Evolutionary conservation across 2,888 invertebrate genomes (phyloP).

Genomic region (Actias luna): DNA sequence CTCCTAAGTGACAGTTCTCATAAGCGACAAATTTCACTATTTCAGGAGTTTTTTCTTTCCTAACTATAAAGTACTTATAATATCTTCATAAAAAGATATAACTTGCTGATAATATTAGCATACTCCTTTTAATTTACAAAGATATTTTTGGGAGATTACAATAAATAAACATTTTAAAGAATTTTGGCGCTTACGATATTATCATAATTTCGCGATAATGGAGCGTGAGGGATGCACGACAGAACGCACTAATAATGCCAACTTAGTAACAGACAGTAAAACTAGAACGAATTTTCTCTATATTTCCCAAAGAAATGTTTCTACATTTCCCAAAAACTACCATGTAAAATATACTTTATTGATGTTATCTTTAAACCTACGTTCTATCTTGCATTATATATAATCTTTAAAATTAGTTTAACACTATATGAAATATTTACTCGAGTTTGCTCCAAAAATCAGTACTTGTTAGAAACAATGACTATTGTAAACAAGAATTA

Average conservation of each 20-base stretch:
- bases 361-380: background rate
- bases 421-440: background rate
- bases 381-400: background rate
- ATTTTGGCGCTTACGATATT: conserved; percentile 29
- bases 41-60: too few relatives aligned
- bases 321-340: conserved; percentile 4
- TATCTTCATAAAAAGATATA: too few relatives aligned
- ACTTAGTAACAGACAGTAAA: conserved; percentile 31
- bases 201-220: conserved; percentile 38
- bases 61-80: too few relatives aligned
- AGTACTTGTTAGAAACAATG: background rate
- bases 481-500: background rate
- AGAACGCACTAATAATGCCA: conserved; percentile 42
- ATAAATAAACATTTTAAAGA: too few relatives aligned
- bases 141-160: too few relatives aligned
- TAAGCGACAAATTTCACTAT: too few relatives aligned
- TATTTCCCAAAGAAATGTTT: too few relatives aligned
- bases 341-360: background rate
- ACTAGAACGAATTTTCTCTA: background rate
- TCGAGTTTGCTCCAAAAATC: background rate
- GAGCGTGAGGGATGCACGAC: conserved; percentile 40
- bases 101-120: too few relatives aligned
- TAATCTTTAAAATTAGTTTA: background rate
- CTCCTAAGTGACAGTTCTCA: background rate
- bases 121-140: too few relatives aligned